These are phyloP conservation scores for Gandaritis pyraliata DNA, from an alignment of 2,888 invertebrate species.

Conservation along the genomic window DNA sequence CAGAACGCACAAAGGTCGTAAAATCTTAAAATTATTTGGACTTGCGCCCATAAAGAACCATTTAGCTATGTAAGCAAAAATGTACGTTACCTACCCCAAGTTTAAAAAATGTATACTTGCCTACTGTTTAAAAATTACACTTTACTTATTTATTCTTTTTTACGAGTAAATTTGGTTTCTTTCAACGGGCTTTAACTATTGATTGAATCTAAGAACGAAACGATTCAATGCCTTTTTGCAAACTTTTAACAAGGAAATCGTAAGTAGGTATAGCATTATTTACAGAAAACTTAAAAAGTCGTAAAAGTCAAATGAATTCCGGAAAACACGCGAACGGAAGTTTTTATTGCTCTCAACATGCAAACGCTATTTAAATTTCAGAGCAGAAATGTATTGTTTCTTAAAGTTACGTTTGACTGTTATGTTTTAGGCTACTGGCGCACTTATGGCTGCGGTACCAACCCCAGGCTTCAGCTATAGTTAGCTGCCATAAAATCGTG, in stretches of 20 bases:
- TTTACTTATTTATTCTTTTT: too few relatives aligned
- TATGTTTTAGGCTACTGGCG: neutral
- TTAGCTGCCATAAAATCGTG: too few relatives aligned
- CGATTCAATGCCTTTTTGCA: neutral
- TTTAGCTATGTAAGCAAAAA: too few relatives aligned
- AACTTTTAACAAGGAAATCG: constrained; percentile 31
- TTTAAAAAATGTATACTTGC: too few relatives aligned
- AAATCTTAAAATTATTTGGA: neutral
- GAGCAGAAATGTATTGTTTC: neutral
- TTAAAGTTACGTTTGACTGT: constrained; percentile 7
- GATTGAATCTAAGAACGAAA: neutral
- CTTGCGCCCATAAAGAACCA: too few relatives aligned
- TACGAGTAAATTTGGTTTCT: too few relatives aligned
- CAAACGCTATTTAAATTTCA: constrained; percentile 12
- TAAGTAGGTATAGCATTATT: constrained; percentile 23
- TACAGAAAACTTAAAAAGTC: constrained; percentile 29
- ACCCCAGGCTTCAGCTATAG: too few relatives aligned
- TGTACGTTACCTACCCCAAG: too few relatives aligned
- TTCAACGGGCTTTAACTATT: too few relatives aligned
- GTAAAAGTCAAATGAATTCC: constrained; percentile 32
- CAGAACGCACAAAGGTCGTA: neutral
- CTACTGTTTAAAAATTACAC: too few relatives aligned
- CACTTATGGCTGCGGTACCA: too few relatives aligned
- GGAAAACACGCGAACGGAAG: constrained; percentile 27
- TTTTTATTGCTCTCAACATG: constrained; percentile 12